These are phyloP conservation scores for Scaeva pyrastri DNA, from an alignment of 2,888 invertebrate species.

Conservation along the genomic window DNA sequence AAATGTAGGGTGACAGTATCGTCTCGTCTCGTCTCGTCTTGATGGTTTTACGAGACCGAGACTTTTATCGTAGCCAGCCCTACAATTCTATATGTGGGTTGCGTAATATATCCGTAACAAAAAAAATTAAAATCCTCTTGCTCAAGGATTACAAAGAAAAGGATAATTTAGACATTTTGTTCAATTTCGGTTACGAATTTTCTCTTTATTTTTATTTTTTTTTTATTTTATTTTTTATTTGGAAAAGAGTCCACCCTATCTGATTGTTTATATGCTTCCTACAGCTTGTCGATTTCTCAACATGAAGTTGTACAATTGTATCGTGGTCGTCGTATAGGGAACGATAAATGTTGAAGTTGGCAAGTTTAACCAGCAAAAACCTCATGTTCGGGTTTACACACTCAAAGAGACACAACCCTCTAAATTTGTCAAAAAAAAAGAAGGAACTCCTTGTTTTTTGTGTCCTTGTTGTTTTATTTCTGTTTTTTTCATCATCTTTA, in stretches of 20 bases:
- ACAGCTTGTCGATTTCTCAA: conserved; percentile 61
- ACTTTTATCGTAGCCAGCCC: too few relatives aligned
- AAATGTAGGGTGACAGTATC: too few relatives aligned
- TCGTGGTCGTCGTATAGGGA: conserved; percentile 55
- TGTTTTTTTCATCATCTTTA: background rate
- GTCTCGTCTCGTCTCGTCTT: too few relatives aligned
- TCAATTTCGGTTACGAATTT: conserved; percentile 41
- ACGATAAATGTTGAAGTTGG: conserved; percentile 45
- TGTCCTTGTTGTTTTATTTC: conserved; percentile 4
- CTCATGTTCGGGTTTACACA: conserved; percentile 20
- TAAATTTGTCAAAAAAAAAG: conserved; percentile 57
- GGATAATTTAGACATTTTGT: conserved; percentile 73
- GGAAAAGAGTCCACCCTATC: conserved; percentile 26
- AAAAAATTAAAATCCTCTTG: conserved; percentile 21
- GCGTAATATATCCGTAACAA: conserved; percentile 22
- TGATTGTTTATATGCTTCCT: background rate
- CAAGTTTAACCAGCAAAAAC: conserved; percentile 45
- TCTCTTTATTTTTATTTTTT: background rate
- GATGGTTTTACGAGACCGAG: too few relatives aligned
- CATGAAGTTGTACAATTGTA: conserved; percentile 43
- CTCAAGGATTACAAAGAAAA: conserved; percentile 31
- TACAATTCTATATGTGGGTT: conserved; percentile 40
- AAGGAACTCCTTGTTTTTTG: conserved; percentile 14
- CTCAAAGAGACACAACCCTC: conserved; percentile 54
- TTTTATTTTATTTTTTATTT: background rate